Base-by-base conservation (phyloP, 2,797 vertebrate species). In the Lacerta agilis region DNA sequence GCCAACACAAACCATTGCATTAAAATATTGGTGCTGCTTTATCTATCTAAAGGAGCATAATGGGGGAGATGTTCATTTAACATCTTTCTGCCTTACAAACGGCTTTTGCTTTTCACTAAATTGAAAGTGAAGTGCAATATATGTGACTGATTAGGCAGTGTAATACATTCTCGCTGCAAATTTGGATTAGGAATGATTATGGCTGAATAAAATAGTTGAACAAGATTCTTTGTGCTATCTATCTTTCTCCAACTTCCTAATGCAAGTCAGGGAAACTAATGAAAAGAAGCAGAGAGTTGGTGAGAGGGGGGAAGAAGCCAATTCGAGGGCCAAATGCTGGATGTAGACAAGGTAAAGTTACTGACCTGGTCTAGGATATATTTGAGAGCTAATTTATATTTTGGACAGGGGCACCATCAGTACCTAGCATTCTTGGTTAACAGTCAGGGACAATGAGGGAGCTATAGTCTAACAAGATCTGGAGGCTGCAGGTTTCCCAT, bases 131-230 rank as follows among this genome's bases (percentile, higher is more conserved):
- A 76, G 92, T 85, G 88, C 94, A 95, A 94, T 95, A 91, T 89
- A 89, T 5, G 92, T 94, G 96, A 96, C 86, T 87, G 96, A 96
- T 94, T 89, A 95, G 94, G 85, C 91, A 9, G 6, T 73, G 94
- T 83, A 95, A 95, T 89, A 92, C 93, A 94, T 94, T 87, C 80
- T 78, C 84, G 88, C 91, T 84, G 90, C 93, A 92, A 83, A 85
- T 91, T 95, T 93, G 94, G 94, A 96, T 96, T 96, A 95, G 94
- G 91, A 94, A 91, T 91, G 88, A 96, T 96, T 95, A 96, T 89
- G 91, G 92, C 91, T 95, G 92, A 91, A 96, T 93, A 91, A 95
- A 96, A 95, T 38, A 95, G 95, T 93, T 89, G 94, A 95, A 91
- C 84, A 79, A 93, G 94, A 93, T 94, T 93, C 93, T 91, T 90